Conservation (phyloP, 2,797 vertebrate genomes). For the Psittacula derbiana region DNA sequence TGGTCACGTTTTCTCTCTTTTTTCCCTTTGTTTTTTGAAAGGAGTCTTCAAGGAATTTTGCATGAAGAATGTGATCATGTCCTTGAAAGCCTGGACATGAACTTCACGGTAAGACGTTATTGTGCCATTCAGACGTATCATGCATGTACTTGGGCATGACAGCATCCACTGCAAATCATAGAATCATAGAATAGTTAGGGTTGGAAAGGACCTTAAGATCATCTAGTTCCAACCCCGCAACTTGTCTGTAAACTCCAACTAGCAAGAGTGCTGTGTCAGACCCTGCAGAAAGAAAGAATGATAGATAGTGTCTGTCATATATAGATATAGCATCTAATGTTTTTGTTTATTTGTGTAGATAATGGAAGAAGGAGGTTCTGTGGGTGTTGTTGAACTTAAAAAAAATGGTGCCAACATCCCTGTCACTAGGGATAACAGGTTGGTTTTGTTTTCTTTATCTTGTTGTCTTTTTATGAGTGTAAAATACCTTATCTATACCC, state of each 20-base stretch:
- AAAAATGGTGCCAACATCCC: slow-evolving; percentile 67
- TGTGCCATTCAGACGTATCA: background rate
- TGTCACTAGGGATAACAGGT: slow-evolving; percentile 77
- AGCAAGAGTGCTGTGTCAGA: background rate
- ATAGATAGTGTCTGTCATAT: background rate
- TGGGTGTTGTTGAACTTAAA: slow-evolving; percentile 57
- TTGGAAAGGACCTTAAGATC: too few species aligned
- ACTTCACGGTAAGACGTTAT: slow-evolving; percentile 74
- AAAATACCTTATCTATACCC: background rate
- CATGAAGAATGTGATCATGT: slow-evolving; percentile 49
- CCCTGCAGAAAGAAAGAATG: background rate
- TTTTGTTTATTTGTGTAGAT: background rate
- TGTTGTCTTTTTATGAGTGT: background rate
- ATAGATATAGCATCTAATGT: background rate
- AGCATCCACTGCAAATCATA: background rate
- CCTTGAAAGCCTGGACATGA: slow-evolving; percentile 30
- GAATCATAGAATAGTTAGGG: too few species aligned
- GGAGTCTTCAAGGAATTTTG: slow-evolving; percentile 60
- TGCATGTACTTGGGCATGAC: background rate
- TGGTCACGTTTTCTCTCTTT: background rate
- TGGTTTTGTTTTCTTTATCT: background rate
- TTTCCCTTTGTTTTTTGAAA: background rate
- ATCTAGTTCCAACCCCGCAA: background rate
- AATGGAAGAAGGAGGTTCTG: background rate
- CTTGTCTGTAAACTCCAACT: background rate